Evolutionary conservation across 2,888 invertebrate genomes (phyloP).

Genomic region (Limenitis camilla): DNA sequence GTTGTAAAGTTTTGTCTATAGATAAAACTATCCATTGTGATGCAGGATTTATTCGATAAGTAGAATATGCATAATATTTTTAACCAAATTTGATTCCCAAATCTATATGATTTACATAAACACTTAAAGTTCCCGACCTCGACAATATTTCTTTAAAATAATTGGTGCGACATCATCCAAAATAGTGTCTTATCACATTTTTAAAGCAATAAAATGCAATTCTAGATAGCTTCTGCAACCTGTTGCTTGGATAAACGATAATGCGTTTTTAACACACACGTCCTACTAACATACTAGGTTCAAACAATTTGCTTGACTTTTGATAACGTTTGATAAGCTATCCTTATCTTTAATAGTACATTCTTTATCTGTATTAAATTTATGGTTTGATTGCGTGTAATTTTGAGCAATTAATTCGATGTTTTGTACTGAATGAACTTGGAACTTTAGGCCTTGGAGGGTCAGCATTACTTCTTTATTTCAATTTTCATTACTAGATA

Average conservation of each 20-base stretch:
- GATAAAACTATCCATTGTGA: no score
- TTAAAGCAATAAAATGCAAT: conserved; percentile 40
- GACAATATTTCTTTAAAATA: conserved; percentile 17
- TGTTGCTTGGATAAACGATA: conserved; percentile 27
- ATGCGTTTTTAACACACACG: conserved; percentile 24
- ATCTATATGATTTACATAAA: neutral
- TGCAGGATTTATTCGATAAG: no score
- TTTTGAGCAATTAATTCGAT: neutral
- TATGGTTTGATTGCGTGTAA: conserved; percentile 13
- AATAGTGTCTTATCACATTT: conserved; percentile 16
- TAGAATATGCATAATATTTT: no score
- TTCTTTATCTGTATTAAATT: conserved; percentile 33
- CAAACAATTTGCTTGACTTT: conserved; percentile 48
- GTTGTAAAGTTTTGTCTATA: neutral
- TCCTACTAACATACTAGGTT: conserved; percentile 44
- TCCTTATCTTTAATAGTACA: conserved; percentile 32
- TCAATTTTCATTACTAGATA: no score
- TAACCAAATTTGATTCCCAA: neutral
- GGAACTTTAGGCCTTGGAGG: no score
- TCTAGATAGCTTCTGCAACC: conserved; percentile 54
- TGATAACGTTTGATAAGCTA: conserved; percentile 37
- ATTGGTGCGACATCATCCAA: neutral
- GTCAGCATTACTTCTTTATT: no score
- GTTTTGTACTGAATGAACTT: no score
- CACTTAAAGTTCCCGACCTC: conserved; percentile 22